Percentiles rank a stretch among this genome's conserved stretches.
phyloP scores from a whole-genome alignment of 2,888 invertebrate species.

The Notocelia uddmanniana region DNA sequence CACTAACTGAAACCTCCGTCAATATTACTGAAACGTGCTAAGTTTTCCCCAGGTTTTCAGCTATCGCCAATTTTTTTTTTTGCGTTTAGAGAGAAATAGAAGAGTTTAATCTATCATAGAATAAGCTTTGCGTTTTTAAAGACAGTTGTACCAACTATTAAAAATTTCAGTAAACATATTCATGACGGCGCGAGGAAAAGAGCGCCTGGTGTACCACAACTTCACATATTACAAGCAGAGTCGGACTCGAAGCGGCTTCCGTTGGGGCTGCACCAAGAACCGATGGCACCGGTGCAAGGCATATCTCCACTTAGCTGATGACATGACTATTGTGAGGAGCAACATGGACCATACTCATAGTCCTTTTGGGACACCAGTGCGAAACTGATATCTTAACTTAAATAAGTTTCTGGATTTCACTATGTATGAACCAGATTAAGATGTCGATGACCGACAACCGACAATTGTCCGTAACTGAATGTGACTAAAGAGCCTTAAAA shows the following conservation, averaged over 20 bases:
- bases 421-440: constrained; percentile 29
- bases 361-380: constrained; percentile 58
- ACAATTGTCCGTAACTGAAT: not conserved
- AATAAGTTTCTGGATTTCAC: constrained; percentile 28
- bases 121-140: not conserved
- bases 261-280: constrained; percentile 83
- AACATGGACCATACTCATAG: constrained; percentile 79
- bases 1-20: not conserved
- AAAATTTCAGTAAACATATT: constrained; percentile 81
- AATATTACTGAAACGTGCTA: no score
- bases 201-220: constrained; percentile 73
- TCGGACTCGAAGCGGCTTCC: constrained; percentile 71
- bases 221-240: constrained; percentile 81
- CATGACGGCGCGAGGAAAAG: constrained; percentile 80
- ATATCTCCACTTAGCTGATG: constrained; percentile 75
- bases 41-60: not conserved
- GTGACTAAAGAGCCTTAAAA: not conserved
- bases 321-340: constrained; percentile 76
- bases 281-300: constrained; percentile 80
- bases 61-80: not conserved
- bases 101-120: not conserved
- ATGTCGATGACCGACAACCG: not conserved
- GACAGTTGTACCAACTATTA: constrained; percentile 47
- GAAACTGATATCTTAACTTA: constrained; percentile 32
- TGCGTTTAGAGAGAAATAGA: not conserved